These are phyloP conservation scores for Urophycis tenuis DNA, from an alignment of 2,797 vertebrate species.

Conservation along the genomic window DNA sequence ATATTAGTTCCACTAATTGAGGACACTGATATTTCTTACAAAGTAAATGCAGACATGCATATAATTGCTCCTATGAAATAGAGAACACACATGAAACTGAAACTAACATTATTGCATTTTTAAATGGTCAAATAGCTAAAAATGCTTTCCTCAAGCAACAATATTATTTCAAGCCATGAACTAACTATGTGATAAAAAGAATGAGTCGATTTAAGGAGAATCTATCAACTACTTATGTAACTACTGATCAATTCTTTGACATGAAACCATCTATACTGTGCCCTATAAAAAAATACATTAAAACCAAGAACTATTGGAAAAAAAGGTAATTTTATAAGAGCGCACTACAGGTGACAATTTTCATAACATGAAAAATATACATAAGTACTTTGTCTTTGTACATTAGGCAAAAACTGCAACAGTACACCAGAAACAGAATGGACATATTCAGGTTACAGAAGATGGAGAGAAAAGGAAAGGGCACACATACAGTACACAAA, in stretches of 20 bases:
- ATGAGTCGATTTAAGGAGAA: not conserved
- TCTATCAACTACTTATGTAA: not conserved
- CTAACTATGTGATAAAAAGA: not conserved
- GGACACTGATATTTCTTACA: not conserved
- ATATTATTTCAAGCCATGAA: not conserved
- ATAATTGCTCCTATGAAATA: not conserved
- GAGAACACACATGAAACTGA: not conserved
- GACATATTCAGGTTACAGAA: not conserved
- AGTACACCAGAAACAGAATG: slow-evolving; percentile 3
- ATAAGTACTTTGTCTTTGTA: slow-evolving; percentile 97
- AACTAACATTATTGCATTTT: not conserved
- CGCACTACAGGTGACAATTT: slow-evolving; percentile 97
- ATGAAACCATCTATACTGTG: not conserved
- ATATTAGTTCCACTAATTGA: not conserved
- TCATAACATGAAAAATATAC: slow-evolving; percentile 99
- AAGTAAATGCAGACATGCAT: not conserved
- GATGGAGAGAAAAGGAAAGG: slow-evolving; percentile 18
- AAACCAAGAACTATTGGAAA: slow-evolving; percentile 80
- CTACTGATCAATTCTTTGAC: not conserved
- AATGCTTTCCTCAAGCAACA: not conserved
- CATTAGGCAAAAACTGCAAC: slow-evolving; percentile 83
- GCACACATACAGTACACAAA: slow-evolving; percentile 45
- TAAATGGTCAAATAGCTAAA: not conserved
- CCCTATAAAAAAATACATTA: slow-evolving; percentile 34
- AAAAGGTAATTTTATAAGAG: slow-evolving; percentile 97